Base-by-base conservation (phyloP, 92 coral and sea anemone species). In the Paramuricea clavata region DNA sequence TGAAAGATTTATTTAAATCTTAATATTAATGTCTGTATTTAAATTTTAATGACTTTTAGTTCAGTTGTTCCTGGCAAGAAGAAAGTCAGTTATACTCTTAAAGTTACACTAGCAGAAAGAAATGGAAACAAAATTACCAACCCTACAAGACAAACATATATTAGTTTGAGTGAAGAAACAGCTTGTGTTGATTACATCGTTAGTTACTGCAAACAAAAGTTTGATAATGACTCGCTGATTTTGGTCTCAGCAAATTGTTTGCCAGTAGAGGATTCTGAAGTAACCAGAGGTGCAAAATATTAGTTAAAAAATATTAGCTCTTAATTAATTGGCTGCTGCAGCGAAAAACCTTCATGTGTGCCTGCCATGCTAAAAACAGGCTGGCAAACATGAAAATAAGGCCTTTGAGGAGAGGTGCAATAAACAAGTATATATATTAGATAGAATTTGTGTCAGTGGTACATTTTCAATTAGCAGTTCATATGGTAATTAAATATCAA, bases 271-370 rank as follows among this genome's bases (percentile, higher is more conserved):
- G 75, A 87, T 49, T 87, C 82, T 4, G 82, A 81, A 33, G 85
- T 86, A 47, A 87, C 91, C 15, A 87, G 91, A 68, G 91, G 91
- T 87, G 49, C 42, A 21, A 30, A 19, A 39, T 68, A 33, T n/a
- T n/a, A 49, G 54, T 57, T 57, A 74, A 71, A 23, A n/a, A n/a
- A n/a, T n/a, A n/a, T n/a, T n/a, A n/a, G n/a, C n/a, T n/a, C n/a
- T 81, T 81, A 44, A 30, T 59, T 64, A 61, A 0, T 62, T 34
- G 6, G 78, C 25, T 33, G 31, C 60, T 57, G 44, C 44, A 39
- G 44, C 8, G 33, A 49, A 2, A 79, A 26, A 13, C 7, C 28
- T 30, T 49, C 31, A 15, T 52, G 6, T 19, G 17, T 79, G 16
- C 10, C 10, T 4, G 10, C 10, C 44, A 39, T 39, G 44, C 10